Evolutionary conservation across 1,140 invertebrate genomes (phyloP), one percentile per base, ranked within the genome.

Genomic region (Pachypsylla venusta): DNA sequence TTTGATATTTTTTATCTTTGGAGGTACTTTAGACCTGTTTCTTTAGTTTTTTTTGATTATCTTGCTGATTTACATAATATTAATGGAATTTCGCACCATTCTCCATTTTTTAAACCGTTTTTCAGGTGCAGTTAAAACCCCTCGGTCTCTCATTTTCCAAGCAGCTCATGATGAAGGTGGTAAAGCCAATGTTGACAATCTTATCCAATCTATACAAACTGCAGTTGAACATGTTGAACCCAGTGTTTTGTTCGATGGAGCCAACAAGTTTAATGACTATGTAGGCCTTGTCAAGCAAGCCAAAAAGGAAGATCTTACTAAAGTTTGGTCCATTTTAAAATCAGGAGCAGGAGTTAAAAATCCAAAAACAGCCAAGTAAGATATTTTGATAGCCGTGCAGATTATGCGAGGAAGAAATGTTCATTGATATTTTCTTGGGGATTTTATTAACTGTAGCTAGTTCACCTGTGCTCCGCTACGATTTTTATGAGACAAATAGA

Each of bases 111-210:
- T n/a, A n/a, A n/a, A n/a, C n/a, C n/a, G n/a, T n/a, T n/a, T 7
- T 20, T 13, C 22, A 28, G 10, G 14, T 24, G 48, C 1, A 4
- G 25, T 30, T 3, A 19, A 2, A 0, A 65, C 72, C 1, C 71
- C 77, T 1, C 79, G 77, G 30, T 79, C 80, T 0, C 74, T 88
- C 30, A 78, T 87, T 59, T 89, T 85, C 67, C 82, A 88, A 59
- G 78, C 78, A 54, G 80, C 82, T 0, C 81, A 84, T 66, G 74
- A 73, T 0, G 74, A 76, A 1, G 66, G 72, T 1, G 73, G 76
- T 26, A 76, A 74, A 19, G 30, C 27, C 14, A 79, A 77, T 28
- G 64, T 72, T 0, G 73, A 78, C 1, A 69, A 69, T 0, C 77
- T 82, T 20, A 53, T 74, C 1, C 68, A 70, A 0, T 77, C 79